These are phyloP conservation scores for Polietes domitor DNA, from an alignment of 2,888 invertebrate genomes.

Conservation along the genomic window DNA sequence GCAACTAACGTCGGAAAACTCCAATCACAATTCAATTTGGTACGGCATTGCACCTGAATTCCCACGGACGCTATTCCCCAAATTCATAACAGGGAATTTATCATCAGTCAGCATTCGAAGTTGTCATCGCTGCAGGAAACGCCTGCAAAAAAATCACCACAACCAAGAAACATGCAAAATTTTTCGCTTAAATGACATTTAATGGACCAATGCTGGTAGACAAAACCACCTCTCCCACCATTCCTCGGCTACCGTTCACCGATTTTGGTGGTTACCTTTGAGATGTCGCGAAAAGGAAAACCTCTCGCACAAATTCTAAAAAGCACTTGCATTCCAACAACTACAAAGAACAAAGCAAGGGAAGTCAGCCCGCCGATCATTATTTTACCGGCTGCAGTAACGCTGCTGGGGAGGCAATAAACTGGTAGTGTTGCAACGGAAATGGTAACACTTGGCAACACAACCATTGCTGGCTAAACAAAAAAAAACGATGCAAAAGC, in stretches of 20 bases:
- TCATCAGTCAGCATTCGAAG: background rate
- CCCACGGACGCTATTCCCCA: too few species aligned
- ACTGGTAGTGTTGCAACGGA: conserved; percentile 38
- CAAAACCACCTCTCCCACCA: too few species aligned
- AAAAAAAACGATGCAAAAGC: too few species aligned
- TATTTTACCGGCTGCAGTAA: background rate
- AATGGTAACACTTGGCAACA: conserved; percentile 52
- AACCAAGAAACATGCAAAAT: background rate
- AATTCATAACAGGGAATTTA: too few species aligned
- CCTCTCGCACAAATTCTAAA: background rate
- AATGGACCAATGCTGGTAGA: conserved; percentile 14
- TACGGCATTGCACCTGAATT: too few species aligned
- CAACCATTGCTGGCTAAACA: conserved; percentile 36
- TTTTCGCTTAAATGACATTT: conserved; percentile 18
- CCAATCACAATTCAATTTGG: too few species aligned
- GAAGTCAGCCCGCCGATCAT: background rate
- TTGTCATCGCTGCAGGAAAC: background rate
- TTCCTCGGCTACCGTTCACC: background rate
- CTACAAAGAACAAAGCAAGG: background rate
- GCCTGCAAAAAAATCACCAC: background rate
- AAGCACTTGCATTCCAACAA: background rate
- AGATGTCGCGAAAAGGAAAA: background rate
- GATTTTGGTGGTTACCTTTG: background rate
- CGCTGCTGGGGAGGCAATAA: background rate
- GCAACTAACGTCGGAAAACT: too few species aligned